A percentile compares a stretch with the other conserved stretches of the same genome.
These are phyloP conservation scores for Bagarius yarrelli DNA, from an alignment of 2,113 vertebrate genomes.

Conservation along the genomic window DNA sequence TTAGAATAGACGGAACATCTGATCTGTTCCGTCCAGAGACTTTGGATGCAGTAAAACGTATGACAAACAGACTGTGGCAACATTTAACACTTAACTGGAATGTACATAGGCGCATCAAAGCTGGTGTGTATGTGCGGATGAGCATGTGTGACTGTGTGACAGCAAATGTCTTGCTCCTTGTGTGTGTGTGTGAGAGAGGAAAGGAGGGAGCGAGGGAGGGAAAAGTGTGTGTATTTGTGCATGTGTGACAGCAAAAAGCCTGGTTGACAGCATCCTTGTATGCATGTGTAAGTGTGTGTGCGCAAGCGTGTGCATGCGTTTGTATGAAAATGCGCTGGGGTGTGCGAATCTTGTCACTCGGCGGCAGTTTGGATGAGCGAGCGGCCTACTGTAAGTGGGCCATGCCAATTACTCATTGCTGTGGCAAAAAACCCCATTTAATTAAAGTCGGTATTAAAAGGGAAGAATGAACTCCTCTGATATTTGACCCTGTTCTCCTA, in stretches of 20 bases:
- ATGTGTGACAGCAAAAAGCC: constrained; percentile 37
- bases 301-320: constrained; percentile 19
- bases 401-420: constrained; percentile 58
- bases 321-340: constrained; percentile 45
- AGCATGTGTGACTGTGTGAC: constrained; percentile 9
- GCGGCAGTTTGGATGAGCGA: constrained; percentile 38
- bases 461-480: constrained; percentile 55
- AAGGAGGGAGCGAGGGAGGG: not conserved
- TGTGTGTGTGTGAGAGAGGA: constrained; percentile 4
- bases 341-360: constrained; percentile 50
- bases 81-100: constrained; percentile 9
- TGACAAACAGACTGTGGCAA: not conserved
- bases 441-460: constrained; percentile 54
- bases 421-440: constrained; percentile 48
- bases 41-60: not conserved
- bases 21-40: constrained; percentile 29
- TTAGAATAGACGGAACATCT: constrained; percentile 20
- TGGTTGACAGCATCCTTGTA: constrained; percentile 42
- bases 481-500: constrained; percentile 57
- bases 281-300: constrained; percentile 35
- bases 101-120: constrained; percentile 7
- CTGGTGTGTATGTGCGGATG: constrained; percentile 1
- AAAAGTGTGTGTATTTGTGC: constrained; percentile 31
- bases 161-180: not conserved
- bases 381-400: constrained; percentile 56